phyloP scores from a whole-genome alignment of 2,113 vertebrate species.

The Austrofundulus limnaeus region DNA sequence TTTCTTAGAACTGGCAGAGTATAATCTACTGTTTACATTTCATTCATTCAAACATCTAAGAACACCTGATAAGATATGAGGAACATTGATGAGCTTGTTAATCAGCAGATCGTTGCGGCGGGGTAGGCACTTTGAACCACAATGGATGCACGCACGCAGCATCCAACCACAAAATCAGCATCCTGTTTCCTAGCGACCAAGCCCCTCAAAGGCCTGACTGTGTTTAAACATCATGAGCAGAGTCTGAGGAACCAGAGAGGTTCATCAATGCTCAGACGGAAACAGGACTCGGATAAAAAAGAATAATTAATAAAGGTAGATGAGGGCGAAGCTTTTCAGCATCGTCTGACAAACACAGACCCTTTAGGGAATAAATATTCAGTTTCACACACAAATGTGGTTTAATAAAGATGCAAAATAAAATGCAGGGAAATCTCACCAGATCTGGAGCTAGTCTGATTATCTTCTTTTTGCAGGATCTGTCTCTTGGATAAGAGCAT shows the following conservation, averaged over 20 bases:
- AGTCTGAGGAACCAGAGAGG: constrained; percentile 25
- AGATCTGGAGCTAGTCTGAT: constrained; percentile 62
- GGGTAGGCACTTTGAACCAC: constrained; percentile 55
- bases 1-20: too few species aligned
- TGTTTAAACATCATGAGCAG: constrained; percentile 45
- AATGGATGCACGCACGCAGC: constrained; percentile 34
- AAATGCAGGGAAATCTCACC: constrained; percentile 49
- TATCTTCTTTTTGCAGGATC: constrained; percentile 46
- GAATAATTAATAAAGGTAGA: constrained; percentile 8
- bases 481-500: constrained; percentile 59
- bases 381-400: not conserved
- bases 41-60: constrained; percentile 19
- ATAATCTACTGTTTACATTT: not conserved
- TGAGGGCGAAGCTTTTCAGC: too few species aligned
- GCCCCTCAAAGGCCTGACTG: constrained; percentile 57
- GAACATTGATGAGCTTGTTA: constrained; percentile 39
- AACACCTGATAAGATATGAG: constrained; percentile 9
- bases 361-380: not conserved
- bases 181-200: constrained; percentile 74
- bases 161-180: constrained; percentile 49
- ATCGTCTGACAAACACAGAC: too few species aligned
- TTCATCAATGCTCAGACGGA: constrained; percentile 3
- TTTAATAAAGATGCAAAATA: not conserved
- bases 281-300: constrained; percentile 2
- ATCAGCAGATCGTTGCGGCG: constrained; percentile 57